A percentile compares a stretch with the other conserved stretches of the same genome.
These are phyloP conservation scores for Diarsia dahlii DNA, from an alignment of 2,888 invertebrate species.

Conservation along the genomic window DNA sequence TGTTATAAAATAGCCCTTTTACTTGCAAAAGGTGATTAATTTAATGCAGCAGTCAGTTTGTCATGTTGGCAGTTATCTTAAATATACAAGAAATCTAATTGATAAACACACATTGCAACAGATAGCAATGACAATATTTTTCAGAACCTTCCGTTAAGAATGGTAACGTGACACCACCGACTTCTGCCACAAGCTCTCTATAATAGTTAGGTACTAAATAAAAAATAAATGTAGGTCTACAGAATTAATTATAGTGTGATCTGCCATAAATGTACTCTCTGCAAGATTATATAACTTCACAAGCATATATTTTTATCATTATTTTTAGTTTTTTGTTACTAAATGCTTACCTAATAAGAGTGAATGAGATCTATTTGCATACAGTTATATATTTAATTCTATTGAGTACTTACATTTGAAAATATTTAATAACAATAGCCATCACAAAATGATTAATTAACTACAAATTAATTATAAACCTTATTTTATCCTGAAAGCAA, in stretches of 20 bases:
- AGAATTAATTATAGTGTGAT: slow-evolving; percentile 59
- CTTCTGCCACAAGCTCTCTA: slow-evolving; percentile 85
- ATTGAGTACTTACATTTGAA: slow-evolving; percentile 53
- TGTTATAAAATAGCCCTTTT: slow-evolving; percentile 50
- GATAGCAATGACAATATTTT: slow-evolving; percentile 57
- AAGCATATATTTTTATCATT: slow-evolving; percentile 37
- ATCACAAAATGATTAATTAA: slow-evolving; percentile 61
- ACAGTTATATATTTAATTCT: slow-evolving; percentile 50
- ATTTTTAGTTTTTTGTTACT: slow-evolving; percentile 20
- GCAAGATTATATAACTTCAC: slow-evolving; percentile 34
- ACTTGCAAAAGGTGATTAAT: slow-evolving; percentile 40
- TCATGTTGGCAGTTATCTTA: slow-evolving; percentile 72
- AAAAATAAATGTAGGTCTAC: slow-evolving; percentile 63
- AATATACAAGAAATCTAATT: slow-evolving; percentile 60
- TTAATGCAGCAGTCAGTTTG: slow-evolving; percentile 79
- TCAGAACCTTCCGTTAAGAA: slow-evolving; percentile 71
- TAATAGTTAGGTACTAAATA: slow-evolving; percentile 71
- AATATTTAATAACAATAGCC: slow-evolving; percentile 48
- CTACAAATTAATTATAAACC: slow-evolving; percentile 37
- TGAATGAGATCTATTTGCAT: slow-evolving; percentile 68
- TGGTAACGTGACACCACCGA: slow-evolving; percentile 90
- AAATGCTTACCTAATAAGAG: slow-evolving; percentile 53
- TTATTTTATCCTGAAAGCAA: slow-evolving; percentile 56
- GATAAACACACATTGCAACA: slow-evolving; percentile 56
- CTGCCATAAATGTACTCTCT: slow-evolving; percentile 46